Evolutionary conservation across 2,888 invertebrate species (phyloP).

Genomic region (Sycophila texana): DNA sequence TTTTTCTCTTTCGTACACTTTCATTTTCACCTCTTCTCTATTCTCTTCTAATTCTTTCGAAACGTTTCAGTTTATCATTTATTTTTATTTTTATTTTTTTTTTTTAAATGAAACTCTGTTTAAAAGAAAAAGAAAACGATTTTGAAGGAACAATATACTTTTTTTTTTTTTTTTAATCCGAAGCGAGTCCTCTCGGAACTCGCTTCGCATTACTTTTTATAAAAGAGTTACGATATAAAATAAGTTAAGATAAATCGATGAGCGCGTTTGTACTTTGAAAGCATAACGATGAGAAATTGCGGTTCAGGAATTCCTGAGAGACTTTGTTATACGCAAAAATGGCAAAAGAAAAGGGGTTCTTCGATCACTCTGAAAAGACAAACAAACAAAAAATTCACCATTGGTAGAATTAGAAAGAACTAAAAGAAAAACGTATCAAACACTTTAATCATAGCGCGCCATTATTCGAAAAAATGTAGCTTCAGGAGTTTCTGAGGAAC

Average conservation of each 20-base stretch:
- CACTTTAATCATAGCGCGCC: conserved; percentile 7
- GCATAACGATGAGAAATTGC: background rate
- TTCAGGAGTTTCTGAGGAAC: conserved; percentile 33
- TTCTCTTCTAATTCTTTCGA: conserved; percentile 30
- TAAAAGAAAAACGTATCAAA: background rate
- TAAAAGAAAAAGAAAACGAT: background rate
- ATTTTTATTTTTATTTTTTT: conserved; percentile 37
- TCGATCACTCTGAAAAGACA: conserved; percentile 35
- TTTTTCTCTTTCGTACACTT: conserved; percentile 56
- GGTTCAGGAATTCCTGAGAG: conserved; percentile 47
- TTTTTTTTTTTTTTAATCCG: background rate
- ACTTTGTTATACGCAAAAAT: conserved; percentile 5
- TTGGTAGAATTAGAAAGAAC: no score
- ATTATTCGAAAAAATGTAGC: conserved; percentile 7
- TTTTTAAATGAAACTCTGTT: conserved; percentile 20
- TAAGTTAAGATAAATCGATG: conserved; percentile 22
- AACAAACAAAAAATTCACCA: conserved; percentile 15
- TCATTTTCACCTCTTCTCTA: conserved; percentile 59
- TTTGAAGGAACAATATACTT: no score
- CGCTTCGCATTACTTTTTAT: background rate
- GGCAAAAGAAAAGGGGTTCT: conserved; percentile 9
- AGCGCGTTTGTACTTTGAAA: conserved; percentile 10
- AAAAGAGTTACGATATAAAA: conserved; percentile 1
- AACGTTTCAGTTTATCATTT: conserved; percentile 22
- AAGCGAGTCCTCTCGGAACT: conserved; percentile 19